These are phyloP conservation scores for Acanthosepion lycidas DNA, from an alignment of 2,888 invertebrate species.

Conservation along the genomic window DNA sequence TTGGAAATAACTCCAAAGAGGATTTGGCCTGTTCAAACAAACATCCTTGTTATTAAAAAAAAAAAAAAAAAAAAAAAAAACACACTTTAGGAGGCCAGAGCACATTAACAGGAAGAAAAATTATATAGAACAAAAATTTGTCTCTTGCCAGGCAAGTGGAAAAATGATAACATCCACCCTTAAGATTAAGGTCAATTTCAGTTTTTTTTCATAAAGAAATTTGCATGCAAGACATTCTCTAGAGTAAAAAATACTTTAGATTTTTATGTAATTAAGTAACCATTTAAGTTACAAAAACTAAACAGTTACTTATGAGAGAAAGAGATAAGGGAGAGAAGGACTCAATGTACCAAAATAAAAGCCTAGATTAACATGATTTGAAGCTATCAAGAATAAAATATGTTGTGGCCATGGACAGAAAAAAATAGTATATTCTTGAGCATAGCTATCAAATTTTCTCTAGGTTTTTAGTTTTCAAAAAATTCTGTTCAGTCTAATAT, in stretches of 20 bases:
- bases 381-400: slow-evolving; percentile 20
- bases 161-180: background rate
- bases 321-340: background rate
- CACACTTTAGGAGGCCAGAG: background rate
- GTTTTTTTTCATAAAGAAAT: background rate
- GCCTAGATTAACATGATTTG: slow-evolving; percentile 25
- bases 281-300: slow-evolving; percentile 23
- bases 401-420: slow-evolving; percentile 42
- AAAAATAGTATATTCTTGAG: background rate
- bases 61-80: background rate
- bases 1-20: background rate
- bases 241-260: slow-evolving; percentile 11
- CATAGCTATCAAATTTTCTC: background rate
- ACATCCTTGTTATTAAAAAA: too few relatives aligned
- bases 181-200: background rate
- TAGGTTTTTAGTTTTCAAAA: slow-evolving; percentile 36
- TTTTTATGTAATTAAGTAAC: background rate
- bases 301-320: background rate
- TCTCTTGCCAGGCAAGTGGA: background rate
- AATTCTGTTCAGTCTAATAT: slow-evolving; percentile 40
- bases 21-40: background rate
- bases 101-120: background rate
- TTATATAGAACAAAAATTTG: background rate
- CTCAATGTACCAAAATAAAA: background rate
- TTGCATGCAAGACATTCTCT: slow-evolving; percentile 40